phyloP scores from a whole-genome alignment of 2,888 invertebrate genomes.

The Leptopilina drosophilae region DNA sequence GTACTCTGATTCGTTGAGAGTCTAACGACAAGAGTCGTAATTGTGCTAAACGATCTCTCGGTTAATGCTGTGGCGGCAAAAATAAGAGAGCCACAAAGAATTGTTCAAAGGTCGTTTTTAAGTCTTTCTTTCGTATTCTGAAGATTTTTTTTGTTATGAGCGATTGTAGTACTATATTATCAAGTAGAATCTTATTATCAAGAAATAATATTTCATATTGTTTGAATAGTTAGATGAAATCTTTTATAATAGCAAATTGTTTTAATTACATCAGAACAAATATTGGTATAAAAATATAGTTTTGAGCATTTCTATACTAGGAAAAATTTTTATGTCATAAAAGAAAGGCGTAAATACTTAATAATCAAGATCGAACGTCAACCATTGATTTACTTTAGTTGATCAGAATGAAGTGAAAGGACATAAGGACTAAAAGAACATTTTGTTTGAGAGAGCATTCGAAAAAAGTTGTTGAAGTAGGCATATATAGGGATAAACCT shows the following conservation, averaged over 20 bases:
- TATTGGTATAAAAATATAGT: no score
- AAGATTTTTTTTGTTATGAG: not conserved
- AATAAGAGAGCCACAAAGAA: not conserved
- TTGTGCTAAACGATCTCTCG: slow-evolving; percentile 65
- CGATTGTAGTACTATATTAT: not conserved
- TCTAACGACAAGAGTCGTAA: slow-evolving; percentile 65
- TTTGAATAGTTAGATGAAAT: not conserved
- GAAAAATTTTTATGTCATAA: not conserved
- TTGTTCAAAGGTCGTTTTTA: slow-evolving; percentile 23
- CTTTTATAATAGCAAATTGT: no score
- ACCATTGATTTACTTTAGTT: slow-evolving; percentile 12
- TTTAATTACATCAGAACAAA: no score
- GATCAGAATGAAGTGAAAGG: slow-evolving; percentile 18
- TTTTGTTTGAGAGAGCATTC: slow-evolving; percentile 59
- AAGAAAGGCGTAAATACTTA: not conserved
- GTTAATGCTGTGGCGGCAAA: slow-evolving; percentile 5
- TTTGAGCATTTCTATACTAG: no score
- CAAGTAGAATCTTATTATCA: not conserved
- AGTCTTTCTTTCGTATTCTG: slow-evolving; percentile 13
- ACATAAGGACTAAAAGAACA: slow-evolving; percentile 61
- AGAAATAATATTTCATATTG: not conserved
- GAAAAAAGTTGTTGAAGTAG: slow-evolving; percentile 61
- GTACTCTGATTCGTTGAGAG: slow-evolving; percentile 27
- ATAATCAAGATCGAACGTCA: not conserved
- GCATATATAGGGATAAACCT: slow-evolving; percentile 55